Percentiles rank a stretch among this genome's conserved stretches.
Evolutionary conservation across 2,113 vertebrate genomes (phyloP).

Genomic region (Marmota monax): DNA sequence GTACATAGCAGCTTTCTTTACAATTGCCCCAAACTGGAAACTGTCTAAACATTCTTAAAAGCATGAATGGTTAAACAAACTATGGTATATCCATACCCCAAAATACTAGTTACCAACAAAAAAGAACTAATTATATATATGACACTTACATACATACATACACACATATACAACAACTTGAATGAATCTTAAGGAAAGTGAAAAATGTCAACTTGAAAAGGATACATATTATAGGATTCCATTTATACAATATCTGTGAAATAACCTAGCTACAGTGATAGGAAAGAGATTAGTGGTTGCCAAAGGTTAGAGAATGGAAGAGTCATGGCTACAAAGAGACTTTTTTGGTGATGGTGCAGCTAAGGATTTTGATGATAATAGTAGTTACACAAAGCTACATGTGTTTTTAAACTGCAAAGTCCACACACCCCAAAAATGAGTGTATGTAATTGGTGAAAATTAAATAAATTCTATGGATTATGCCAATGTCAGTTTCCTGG

Average conservation of each 20-base stretch:
- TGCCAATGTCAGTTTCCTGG: not conserved
- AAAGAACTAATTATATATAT: constrained; percentile 30
- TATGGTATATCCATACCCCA: not conserved
- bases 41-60: constrained; percentile 25
- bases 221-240: not conserved
- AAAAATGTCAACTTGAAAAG: constrained; percentile 1
- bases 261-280: too few species aligned
- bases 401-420: not conserved
- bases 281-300: too few species aligned
- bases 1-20: constrained; percentile 43
- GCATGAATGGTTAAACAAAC: not conserved
- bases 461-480: not conserved
- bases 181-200: constrained; percentile 38
- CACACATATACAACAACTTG: not conserved
- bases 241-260: too few species aligned
- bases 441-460: not conserved
- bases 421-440: not conserved
- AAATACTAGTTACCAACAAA: constrained; percentile 49
- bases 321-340: not conserved
- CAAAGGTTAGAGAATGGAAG: too few species aligned
- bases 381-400: not conserved
- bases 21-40: constrained; percentile 34
- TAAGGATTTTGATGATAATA: not conserved
- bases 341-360: not conserved
- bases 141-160: too few species aligned